Evolutionary conservation across 2,888 invertebrate genomes (phyloP).

Genomic region (Megaustenia siamemsis): DNA sequence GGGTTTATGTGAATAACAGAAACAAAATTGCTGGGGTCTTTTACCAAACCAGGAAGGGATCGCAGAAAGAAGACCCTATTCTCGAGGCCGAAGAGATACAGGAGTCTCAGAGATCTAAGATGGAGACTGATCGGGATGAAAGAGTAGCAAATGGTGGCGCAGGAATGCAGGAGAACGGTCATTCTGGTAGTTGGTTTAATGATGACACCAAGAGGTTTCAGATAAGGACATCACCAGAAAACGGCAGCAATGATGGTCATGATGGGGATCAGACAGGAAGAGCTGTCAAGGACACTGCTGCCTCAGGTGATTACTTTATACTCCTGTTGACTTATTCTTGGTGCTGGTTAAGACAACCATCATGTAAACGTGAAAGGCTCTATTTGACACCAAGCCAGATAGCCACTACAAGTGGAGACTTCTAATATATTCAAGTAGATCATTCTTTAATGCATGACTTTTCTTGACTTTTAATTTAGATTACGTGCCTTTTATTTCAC

Average conservation of each 20-base stretch:
- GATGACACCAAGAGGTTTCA: no score
- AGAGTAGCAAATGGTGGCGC: not conserved
- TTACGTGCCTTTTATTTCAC: no score
- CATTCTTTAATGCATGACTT: no score
- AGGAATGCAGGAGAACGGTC: not conserved
- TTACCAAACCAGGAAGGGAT: not conserved
- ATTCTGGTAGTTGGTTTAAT: not conserved
- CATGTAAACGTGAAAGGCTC: no score
- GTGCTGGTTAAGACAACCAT: no score
- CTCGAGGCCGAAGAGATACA: not conserved
- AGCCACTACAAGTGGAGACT: no score
- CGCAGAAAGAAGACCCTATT: not conserved
- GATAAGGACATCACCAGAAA: not conserved
- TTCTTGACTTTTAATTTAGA: no score
- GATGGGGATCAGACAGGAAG: no score
- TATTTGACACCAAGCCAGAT: no score
- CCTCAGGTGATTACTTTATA: constrained; percentile 7
- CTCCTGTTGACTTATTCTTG: not conserved
- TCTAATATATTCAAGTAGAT: no score
- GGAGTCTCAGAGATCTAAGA: not conserved
- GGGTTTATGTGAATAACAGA: constrained; percentile 7
- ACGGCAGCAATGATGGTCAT: not conserved
- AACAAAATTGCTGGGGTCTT: not conserved
- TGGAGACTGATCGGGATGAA: not conserved
- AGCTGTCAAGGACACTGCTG: not conserved